Evolutionary conservation across 2,888 invertebrate species (phyloP), one percentile per base, ranked within the genome.

Genomic region (Desoria tigrina): DNA sequence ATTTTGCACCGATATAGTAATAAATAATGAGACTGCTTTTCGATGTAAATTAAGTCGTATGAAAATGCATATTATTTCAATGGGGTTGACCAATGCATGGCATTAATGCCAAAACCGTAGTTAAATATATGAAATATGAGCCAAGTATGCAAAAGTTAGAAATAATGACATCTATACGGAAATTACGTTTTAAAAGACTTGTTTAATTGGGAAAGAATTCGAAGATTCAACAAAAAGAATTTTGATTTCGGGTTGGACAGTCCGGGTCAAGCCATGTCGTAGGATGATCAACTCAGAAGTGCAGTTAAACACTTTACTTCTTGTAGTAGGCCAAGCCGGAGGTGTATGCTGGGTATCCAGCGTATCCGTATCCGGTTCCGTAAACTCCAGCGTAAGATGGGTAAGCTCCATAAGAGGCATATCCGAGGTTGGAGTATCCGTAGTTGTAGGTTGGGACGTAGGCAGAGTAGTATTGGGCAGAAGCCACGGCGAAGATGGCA

Each of bases 401-500:
- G 51, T 51, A 51, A 27, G 51, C 51, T 21, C 27, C 24, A 51
- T 23, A 51, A 11, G 32, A 7, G 27, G 51, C 24, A 21, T 51
- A 51, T 51, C 51, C 51, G n/a, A 45, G 21, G 45, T 45, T 45
- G 45, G 45, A 45, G 23, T 51, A 51, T 51, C 23, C 49, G 18
- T 21, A 21, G 21, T 14, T 14, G 49, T 18, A 49, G 18, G 49
- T 7, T 16, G 32, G 16, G 9, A 9, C 14, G 37, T 28, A 27
- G 32, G 32, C 24, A 37, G 32, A 28, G 55, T 55, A 55, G 55
- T 28, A 28, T 28, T 55, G 55, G 55, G 55, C 55, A 55, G 55
- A 28, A 37, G 55, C 55, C n/a, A 21, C 32, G 32, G 55, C 55
- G 55, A 55, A 28, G 55, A 55, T 55, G 55, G 55, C 55, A 51